Conservation (phyloP, 2,888 invertebrate genomes). For the Arenicola marina region DNA sequence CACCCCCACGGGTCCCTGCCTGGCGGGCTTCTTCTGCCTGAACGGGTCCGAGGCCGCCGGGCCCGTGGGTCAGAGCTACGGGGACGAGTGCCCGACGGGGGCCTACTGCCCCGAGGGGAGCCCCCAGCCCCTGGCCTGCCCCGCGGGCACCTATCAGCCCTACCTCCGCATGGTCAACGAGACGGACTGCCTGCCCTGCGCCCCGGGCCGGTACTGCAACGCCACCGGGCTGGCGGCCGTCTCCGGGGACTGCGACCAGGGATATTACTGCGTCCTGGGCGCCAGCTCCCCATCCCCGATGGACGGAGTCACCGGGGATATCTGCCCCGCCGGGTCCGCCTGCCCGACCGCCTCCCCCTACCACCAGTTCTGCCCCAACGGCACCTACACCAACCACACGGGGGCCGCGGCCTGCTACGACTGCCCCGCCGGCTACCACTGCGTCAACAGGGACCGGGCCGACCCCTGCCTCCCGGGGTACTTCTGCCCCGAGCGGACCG, state of each 20-base stretch:
- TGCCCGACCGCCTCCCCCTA: slow-evolving; percentile 53
- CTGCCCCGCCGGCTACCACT: slow-evolving; percentile 53
- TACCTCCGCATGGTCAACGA: slow-evolving; percentile 38
- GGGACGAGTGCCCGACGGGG: slow-evolving; percentile 55
- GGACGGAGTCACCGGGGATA: slow-evolving; percentile 49
- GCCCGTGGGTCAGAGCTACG: slow-evolving; percentile 43
- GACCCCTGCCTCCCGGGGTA: slow-evolving; percentile 47
- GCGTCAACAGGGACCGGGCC: slow-evolving; percentile 50
- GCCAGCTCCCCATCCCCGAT: slow-evolving; percentile 44
- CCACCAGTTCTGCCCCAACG: slow-evolving; percentile 51
- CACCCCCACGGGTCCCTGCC: slow-evolving; percentile 47
- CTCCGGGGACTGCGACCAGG: slow-evolving; percentile 48
- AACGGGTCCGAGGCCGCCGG: slow-evolving; percentile 51
- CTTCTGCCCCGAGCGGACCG: slow-evolving; percentile 53
- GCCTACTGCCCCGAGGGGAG: slow-evolving; percentile 50
- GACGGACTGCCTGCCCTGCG: slow-evolving; percentile 48
- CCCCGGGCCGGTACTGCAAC: slow-evolving; percentile 52
- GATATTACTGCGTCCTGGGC: slow-evolving; percentile 50
- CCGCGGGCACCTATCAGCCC: slow-evolving; percentile 54
- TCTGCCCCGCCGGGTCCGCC: slow-evolving; percentile 33
- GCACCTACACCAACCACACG: slow-evolving; percentile 56
- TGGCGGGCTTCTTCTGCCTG: slow-evolving; percentile 52
- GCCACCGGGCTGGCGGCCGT: slow-evolving; percentile 42
- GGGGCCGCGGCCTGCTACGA: slow-evolving; percentile 50
- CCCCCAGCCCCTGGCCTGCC: slow-evolving; percentile 47